Base-by-base conservation (phyloP, 2,113 vertebrate genomes). In the Ascaphus truei region DNA sequence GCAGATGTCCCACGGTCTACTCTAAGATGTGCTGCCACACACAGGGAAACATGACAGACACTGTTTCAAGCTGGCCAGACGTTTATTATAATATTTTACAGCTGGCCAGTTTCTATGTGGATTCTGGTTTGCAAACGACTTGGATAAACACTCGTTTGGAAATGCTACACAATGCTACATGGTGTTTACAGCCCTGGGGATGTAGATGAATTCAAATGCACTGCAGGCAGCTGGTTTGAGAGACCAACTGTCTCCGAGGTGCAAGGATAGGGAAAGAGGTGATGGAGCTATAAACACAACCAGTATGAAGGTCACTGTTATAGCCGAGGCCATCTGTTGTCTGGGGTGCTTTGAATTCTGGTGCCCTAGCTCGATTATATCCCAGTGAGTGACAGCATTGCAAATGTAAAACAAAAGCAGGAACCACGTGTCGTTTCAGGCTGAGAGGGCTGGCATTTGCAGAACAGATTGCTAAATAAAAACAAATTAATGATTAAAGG, bases 231-330 rank as follows among this genome's bases (percentile, higher is more conserved):
- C 67, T 71, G 67, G 45, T 61, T 61, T 30, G 57, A 61, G 57
- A 71, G 56, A 50, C 67, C 57, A 51, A 61, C 67, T 71, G 67
- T 71, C 67, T 61, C 67, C 39, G 67, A 71, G 67, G 67, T 60
- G 67, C 47, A 52, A 60, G 31, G 33, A 52, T 41, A 29, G 56
- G 56, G 67, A 71, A 71, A 33, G 57, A 68, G 67, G 57, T 61
- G 67, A 61, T 59, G 57, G 47, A 61, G 67, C 67, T 61, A 50
- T 71, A 71, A 71, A 71, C 45, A 77, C 1, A 36, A 69, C 69
- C 75, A 80, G 75, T 80, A 80, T 74, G 79, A 80, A 36, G 81
- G 81, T 68, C 56, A 62, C 47, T 71, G 33, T 68, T 56, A 71
- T 61, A 61, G 67, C 67, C 71, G 66, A 75, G 47, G 66, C 31